A percentile compares a stretch with the other conserved stretches of the same genome.
These are phyloP conservation scores for Pipra filicauda DNA, from an alignment of 2,113 vertebrate genomes.

Conservation along the genomic window DNA sequence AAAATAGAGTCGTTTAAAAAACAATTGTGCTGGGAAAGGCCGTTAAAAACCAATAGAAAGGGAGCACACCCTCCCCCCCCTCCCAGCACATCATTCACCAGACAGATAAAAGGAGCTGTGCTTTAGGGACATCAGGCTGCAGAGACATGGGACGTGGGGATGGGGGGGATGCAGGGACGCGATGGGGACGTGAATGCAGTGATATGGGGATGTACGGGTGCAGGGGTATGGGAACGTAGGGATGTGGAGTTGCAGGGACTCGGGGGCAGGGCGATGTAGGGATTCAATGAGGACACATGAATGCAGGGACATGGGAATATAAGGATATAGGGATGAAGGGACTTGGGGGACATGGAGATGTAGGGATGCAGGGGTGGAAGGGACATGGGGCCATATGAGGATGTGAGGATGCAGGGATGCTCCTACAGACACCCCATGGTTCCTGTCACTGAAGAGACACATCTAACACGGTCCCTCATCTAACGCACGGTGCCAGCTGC, in stretches of 20 bases:
- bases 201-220: neutral
- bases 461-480: neutral
- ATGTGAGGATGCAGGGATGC: neutral
- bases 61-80: neutral
- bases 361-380: neutral
- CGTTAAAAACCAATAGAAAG: conserved; percentile 45
- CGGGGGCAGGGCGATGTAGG: neutral
- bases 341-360: neutral
- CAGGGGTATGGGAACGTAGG: neutral
- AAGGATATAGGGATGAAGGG: neutral
- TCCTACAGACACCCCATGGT: fast-evolving
- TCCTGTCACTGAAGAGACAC: neutral
- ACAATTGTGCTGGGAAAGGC: conserved; percentile 59
- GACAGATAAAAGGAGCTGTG: conserved; percentile 21
- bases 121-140: neutral
- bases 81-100: conserved; percentile 3
- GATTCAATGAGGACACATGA: neutral
- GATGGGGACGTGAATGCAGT: neutral
- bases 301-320: fast-evolving
- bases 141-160: neutral
- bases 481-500: neutral
- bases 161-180: neutral
- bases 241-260: neutral
- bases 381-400: neutral
- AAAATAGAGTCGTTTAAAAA: conserved; percentile 65